phyloP scores from a whole-genome alignment of 2,888 invertebrate species.

The Petrophora chlorosata region DNA sequence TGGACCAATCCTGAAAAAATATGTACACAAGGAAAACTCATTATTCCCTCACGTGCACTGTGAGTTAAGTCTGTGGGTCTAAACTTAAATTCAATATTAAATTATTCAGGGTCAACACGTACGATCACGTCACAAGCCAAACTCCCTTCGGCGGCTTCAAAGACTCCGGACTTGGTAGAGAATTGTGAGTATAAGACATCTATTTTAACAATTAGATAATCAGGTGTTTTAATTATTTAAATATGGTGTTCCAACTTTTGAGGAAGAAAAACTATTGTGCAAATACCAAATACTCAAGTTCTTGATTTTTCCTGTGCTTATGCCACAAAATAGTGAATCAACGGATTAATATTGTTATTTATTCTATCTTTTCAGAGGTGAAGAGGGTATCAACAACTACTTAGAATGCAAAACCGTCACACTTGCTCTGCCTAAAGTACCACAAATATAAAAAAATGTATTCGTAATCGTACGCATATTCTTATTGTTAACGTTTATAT shows the following conservation, averaged over 20 bases:
- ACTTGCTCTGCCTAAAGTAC: conserved; percentile 83
- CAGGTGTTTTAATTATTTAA: too few species aligned
- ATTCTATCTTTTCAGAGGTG: conserved; percentile 83
- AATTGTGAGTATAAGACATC: conserved; percentile 86
- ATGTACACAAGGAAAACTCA: too few species aligned
- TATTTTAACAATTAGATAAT: too few species aligned
- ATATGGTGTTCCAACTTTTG: too few species aligned
- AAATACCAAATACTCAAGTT: too few species aligned
- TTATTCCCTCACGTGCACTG: too few species aligned
- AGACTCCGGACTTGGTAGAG: conserved; percentile 93
- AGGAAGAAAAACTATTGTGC: too few species aligned
- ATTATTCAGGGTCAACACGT: conserved; percentile 90
- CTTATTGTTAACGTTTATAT: neutral
- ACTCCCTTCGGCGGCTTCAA: conserved; percentile 96
- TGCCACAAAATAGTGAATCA: too few species aligned
- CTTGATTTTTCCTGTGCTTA: too few species aligned
- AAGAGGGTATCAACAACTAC: conserved; percentile 90
- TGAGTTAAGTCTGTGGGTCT: too few species aligned
- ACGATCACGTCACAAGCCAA: conserved; percentile 87
- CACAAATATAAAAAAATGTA: conserved; percentile 49
- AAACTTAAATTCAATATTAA: too few species aligned
- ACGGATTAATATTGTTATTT: neutral
- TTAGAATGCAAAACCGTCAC: conserved; percentile 91
- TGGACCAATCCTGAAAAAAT: too few species aligned
- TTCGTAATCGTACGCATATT: neutral